Conservation (phyloP, 2,888 invertebrate genomes). For the Clepsis dumicolana region DNA sequence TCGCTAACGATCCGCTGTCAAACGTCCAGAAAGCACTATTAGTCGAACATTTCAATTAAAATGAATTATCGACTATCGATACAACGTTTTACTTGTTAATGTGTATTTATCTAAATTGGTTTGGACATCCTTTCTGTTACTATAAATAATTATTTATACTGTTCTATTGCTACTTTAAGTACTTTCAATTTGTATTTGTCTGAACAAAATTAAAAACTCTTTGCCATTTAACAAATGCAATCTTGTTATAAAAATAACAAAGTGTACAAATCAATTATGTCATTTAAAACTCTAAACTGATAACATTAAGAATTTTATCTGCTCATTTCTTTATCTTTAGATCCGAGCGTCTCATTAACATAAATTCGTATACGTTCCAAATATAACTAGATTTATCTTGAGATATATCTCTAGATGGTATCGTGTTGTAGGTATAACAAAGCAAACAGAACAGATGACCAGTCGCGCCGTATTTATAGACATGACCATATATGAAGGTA, state of each 20-base stretch:
- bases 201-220: background rate
- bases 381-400: conserved; percentile 44
- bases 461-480: conserved; percentile 40
- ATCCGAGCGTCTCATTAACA: conserved; percentile 42
- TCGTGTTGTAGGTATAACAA: conserved; percentile 48
- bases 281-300: conserved; percentile 32
- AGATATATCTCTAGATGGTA: conserved; percentile 48
- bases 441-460: conserved; percentile 48
- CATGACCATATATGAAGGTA: conserved; percentile 42
- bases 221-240: conserved; percentile 11
- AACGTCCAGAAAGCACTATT: conserved; percentile 76
- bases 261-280: conserved; percentile 40
- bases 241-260: conserved; percentile 2
- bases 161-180: background rate
- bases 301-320: conserved; percentile 37
- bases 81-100: conserved; percentile 56
- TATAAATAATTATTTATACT: conserved; percentile 25
- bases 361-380: conserved; percentile 42
- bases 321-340: conserved; percentile 41
- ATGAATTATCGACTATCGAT: conserved; percentile 74
- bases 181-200: conserved; percentile 27
- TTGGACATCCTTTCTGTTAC: conserved; percentile 41
- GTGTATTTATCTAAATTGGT: conserved; percentile 45
- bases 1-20: conserved; percentile 78
- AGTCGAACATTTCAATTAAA: conserved; percentile 81